These are phyloP conservation scores for Ligdia adustata DNA, from an alignment of 2,888 invertebrate genomes.

Conservation along the genomic window DNA sequence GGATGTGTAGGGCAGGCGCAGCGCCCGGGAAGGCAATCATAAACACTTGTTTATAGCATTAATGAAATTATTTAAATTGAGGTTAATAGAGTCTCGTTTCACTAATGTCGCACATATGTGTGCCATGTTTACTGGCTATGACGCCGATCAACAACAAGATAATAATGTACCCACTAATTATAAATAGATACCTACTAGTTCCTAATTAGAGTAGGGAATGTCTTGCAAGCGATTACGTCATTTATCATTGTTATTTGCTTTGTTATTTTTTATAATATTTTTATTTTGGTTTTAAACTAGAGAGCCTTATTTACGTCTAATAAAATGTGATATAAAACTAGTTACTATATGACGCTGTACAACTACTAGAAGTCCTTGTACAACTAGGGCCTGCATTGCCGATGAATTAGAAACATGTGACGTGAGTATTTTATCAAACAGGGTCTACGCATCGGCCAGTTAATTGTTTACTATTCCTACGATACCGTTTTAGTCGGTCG, in stretches of 20 bases:
- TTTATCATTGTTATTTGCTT: conserved; percentile 32
- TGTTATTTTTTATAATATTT: conserved; percentile 1
- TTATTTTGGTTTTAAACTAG: conserved; percentile 1
- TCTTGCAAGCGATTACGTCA: conserved; percentile 49
- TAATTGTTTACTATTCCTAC: conserved; percentile 77
- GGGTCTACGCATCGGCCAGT: conserved; percentile 66
- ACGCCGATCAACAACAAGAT: conserved; percentile 71
- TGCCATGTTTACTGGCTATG: conserved; percentile 72
- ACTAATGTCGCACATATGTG: conserved; percentile 80
- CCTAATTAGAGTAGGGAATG: conserved; percentile 57
- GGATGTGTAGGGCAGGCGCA: conserved; percentile 62
- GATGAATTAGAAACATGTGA: conserved; percentile 56
- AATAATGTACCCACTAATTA: conserved; percentile 48
- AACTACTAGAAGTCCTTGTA: conserved; percentile 45
- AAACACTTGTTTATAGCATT: conserved; percentile 72
- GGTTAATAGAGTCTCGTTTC: conserved; percentile 78
- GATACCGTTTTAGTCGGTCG: conserved; percentile 69
- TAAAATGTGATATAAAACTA: conserved; percentile 9
- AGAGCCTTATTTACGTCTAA: conserved; percentile 6
- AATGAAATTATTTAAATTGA: conserved; percentile 78
- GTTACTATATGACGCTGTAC: conserved; percentile 27
- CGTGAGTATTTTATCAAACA: conserved; percentile 65
- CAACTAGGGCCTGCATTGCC: conserved; percentile 43
- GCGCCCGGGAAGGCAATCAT: conserved; percentile 69
- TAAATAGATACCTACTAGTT: conserved; percentile 57